Evolutionary conservation across 2,888 invertebrate species (phyloP).

Genomic region (Pachycephus smyrnensis): DNA sequence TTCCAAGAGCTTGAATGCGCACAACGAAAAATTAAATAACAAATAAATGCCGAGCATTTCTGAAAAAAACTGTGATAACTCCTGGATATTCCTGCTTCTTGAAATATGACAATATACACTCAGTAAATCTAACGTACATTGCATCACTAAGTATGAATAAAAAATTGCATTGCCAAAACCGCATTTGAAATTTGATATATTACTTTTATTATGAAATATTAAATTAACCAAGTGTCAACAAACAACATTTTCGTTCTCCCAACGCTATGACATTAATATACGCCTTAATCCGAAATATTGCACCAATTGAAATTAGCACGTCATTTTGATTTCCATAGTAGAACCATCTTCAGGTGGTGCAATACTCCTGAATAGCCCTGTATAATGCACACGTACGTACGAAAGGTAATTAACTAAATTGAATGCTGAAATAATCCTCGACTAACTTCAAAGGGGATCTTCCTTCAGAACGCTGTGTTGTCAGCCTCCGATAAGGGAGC

Average conservation of each 20-base stretch:
- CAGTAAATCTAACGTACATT: not conserved
- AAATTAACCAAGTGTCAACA: not conserved
- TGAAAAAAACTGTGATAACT: not conserved
- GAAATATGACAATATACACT: not conserved
- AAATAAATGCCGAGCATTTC: not conserved
- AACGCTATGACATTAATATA: not conserved
- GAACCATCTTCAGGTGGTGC: not conserved
- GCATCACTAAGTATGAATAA: not conserved
- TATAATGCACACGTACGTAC: not conserved
- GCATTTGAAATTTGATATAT: not conserved
- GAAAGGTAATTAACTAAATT: not conserved
- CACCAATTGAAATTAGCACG: not conserved
- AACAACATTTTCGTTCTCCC: not conserved
- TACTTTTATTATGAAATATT: not conserved
- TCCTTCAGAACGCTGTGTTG: not conserved
- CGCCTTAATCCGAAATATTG: not conserved
- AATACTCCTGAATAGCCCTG: not conserved
- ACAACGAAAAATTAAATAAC: not conserved
- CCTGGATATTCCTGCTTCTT: not conserved
- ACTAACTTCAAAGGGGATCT: not conserved
- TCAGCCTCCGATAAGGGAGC: not conserved
- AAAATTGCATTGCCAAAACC: not conserved
- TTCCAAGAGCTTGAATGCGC: constrained; percentile 3
- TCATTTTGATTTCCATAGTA: not conserved
- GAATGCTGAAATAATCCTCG: not conserved